Base-by-base conservation (phyloP, 2,888 invertebrate genomes). In the Timandra comae region DNA sequence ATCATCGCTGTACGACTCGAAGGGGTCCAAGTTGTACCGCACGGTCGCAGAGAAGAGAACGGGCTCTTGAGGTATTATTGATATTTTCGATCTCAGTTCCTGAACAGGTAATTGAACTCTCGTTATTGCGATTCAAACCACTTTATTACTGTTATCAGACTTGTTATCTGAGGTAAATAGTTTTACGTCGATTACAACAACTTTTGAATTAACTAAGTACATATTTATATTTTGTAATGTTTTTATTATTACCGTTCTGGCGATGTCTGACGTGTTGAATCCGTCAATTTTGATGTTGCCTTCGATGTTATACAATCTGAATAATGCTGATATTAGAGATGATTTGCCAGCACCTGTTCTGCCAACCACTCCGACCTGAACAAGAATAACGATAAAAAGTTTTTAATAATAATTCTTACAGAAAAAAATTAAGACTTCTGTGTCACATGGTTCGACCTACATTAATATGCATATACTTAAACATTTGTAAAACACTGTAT, bases 331-430 rank as follows among this genome's bases (percentile, higher is more conserved):
- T 52, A 94, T 91, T 27, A 93, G 72, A 0, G 93, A 93, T 0
- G 92, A 91, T 65, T 94, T 94, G n/a, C 95, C 95, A 1, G 95
- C 95, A 0, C 95, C 95, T 0, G 95, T 95, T 51, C 95, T 78
- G 0, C 95, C 95, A 2, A 94, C 92, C 5, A 95, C 90, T 2
- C 94, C 94, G 12, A 94, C 86, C 89, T 92, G n/a, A n/a, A n/a
- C n/a, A n/a, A n/a, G n/a, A n/a, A n/a, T n/a, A n/a, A n/a, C n/a
- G n/a, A n/a, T n/a, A n/a, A n/a, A n/a, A n/a, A n/a, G n/a, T n/a
- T n/a, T n/a, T n/a, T n/a, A n/a, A n/a, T n/a, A n/a, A n/a, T n/a
- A n/a, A n/a, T n/a, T n/a, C n/a, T n/a, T n/a, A n/a, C n/a, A n/a
- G n/a, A n/a, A n/a, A n/a, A n/a, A n/a, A n/a, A n/a, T n/a, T n/a